Evolutionary conservation across 1,140 invertebrate genomes (phyloP), one percentile per base, ranked within the genome.

Genomic region (Solen grandis): DNA sequence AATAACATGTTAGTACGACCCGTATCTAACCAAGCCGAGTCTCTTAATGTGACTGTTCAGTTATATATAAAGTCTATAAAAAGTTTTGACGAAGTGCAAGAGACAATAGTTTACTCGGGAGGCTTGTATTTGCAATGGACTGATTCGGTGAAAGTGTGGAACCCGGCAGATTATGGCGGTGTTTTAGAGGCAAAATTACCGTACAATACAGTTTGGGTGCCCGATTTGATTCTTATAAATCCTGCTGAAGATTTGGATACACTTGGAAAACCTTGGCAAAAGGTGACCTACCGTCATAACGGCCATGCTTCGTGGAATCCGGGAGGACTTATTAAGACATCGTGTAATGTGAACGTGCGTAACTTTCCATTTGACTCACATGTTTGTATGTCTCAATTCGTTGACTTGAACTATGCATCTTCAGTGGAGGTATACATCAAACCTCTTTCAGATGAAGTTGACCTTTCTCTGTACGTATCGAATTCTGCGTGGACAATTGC

Each of bases 341-440:
- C 70, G 3, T 74, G 70, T 50, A 25, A 55, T 16, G 57, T 74
- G 1, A 52, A 74, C 27, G 70, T 74, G 3, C 14, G 36, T n/a
- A 62, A 60, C 25, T 74, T 60, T 52, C 70, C 70, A 29, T 74
- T 74, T 62, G 70, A 74, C 33, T 60, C 54, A 25, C 70, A 74
- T 22, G 27, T 29, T 19, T 74, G 70, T 35, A 31, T 41, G 33
- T n/a, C n/a, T n/a, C n/a, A n/a, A n/a, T n/a, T n/a, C n/a, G n/a
- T n/a, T n/a, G n/a, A n/a, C n/a, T n/a, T n/a, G n/a, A n/a, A n/a
- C 99, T 25, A 31, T 80, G 73, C 38, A 38, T 72, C 5, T 60
- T 36, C 41, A 50, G 16, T 19, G 69, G 65, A 38, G 59, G 72
- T 10, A 63, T 27, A 19, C 5, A n/a, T 80, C 19, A 63, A 16